Percentiles rank a stretch among this genome's conserved stretches.
Conservation (phyloP, 1,140 invertebrate genomes). For the Orius laevigatus region DNA sequence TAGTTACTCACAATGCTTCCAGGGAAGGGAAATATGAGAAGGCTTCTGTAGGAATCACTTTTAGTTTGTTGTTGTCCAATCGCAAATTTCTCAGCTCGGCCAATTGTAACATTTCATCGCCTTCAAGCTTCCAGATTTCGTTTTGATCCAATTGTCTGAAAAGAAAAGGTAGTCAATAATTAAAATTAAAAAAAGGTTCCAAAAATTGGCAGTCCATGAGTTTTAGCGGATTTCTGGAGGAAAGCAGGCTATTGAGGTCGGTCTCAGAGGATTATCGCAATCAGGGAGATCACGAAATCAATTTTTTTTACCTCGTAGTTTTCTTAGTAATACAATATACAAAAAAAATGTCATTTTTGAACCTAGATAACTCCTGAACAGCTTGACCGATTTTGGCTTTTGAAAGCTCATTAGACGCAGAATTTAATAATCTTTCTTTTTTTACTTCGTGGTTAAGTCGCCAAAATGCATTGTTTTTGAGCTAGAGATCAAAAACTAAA, state of each 20-base stretch:
- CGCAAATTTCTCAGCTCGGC: conserved; percentile 41
- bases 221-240: too few species aligned
- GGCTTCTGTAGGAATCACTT: conserved; percentile 38
- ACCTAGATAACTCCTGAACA: too few species aligned
- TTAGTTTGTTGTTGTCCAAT: conserved; percentile 46
- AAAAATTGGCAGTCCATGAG: too few species aligned
- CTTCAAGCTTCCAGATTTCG: conserved; percentile 37
- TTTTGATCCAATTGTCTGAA: conserved; percentile 52
- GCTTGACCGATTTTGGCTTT: too few species aligned
- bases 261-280: too few species aligned
- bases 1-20: conserved; percentile 47
- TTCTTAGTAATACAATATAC: background rate
- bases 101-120: conserved; percentile 34
- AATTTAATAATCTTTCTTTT: too few species aligned
- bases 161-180: conserved; percentile 10
- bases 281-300: background rate
- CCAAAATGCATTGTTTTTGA: too few species aligned
- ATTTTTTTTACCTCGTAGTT: background rate
- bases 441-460: too few species aligned
- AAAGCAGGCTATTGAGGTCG: too few species aligned
- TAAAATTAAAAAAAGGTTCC: too few species aligned
- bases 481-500: too few species aligned
- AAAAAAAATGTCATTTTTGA: background rate
- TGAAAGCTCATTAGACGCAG: too few species aligned
- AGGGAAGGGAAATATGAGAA: conserved; percentile 37